Evolutionary conservation across 2,797 vertebrate species (phyloP).

Genomic region (Characodon lateralis): DNA sequence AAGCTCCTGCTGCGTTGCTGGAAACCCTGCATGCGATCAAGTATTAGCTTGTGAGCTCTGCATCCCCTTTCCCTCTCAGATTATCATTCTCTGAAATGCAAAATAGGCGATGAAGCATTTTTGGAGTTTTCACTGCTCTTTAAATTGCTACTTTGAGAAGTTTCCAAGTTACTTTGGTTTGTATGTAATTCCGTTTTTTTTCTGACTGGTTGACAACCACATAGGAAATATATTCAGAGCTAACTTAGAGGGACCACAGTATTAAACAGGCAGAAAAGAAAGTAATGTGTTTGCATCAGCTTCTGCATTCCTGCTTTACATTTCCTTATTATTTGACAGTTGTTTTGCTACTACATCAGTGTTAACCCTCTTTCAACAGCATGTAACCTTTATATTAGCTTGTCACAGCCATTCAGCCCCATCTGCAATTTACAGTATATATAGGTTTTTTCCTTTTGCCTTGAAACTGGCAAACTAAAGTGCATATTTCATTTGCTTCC

Average conservation of each 20-base stretch:
- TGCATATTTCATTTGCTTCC: constrained; percentile 17
- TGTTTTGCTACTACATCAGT: neutral
- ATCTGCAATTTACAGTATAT: neutral
- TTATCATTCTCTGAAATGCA: constrained; percentile 56
- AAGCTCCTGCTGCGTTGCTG: constrained; percentile 42
- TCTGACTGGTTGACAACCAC: neutral
- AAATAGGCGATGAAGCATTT: constrained; percentile 44
- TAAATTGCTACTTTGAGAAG: constrained; percentile 37
- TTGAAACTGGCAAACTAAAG: neutral
- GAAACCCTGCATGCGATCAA: constrained; percentile 39
- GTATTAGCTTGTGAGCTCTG: constrained; percentile 38
- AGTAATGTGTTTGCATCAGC: neutral
- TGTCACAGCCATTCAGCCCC: neutral
- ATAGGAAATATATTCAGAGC: neutral
- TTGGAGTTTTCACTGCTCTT: constrained; percentile 36
- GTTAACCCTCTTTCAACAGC: neutral
- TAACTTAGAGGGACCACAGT: neutral
- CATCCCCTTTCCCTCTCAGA: constrained; percentile 33
- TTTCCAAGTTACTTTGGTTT: constrained; percentile 13
- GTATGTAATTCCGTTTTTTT: neutral
- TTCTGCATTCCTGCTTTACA: neutral
- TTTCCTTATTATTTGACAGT: neutral
- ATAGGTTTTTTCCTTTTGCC: constrained; percentile 15
- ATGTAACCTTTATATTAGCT: neutral
- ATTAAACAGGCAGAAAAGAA: neutral